phyloP scores from a whole-genome alignment of 2,797 vertebrate species.

The Hyperoplus lanceolatus region DNA sequence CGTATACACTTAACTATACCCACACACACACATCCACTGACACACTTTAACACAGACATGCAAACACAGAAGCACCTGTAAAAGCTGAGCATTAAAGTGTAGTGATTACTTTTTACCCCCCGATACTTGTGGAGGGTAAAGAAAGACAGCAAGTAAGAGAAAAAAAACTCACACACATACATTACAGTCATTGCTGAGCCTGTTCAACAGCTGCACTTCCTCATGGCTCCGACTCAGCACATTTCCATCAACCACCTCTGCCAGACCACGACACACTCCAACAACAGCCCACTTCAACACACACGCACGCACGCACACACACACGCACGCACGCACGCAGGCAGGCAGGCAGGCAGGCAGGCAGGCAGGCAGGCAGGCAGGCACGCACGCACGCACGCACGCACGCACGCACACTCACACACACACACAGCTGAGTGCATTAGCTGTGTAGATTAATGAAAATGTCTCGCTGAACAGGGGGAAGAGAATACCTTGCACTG shows the following conservation, averaged over 20 bases:
- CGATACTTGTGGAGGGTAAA: neutral
- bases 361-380: too few species aligned
- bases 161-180: conserved; percentile 23
- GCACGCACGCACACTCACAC: conserved; percentile 28
- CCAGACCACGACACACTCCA: conserved; percentile 96
- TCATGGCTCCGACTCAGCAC: conserved; percentile 94
- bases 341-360: too few species aligned
- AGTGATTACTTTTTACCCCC: conserved; percentile 32
- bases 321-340: conserved; percentile 5
- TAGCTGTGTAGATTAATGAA: conserved; percentile 94
- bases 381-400: conserved; percentile 26
- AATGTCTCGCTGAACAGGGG: conserved; percentile 90
- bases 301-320: too few species aligned
- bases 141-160: conserved; percentile 13
- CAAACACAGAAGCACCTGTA: conserved; percentile 56
- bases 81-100: conserved; percentile 34
- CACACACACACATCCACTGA: conserved; percentile 13
- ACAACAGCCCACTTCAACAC: conserved; percentile 90
- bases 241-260: conserved; percentile 92
- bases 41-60: conserved; percentile 19
- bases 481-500: conserved; percentile 87
- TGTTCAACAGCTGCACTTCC: conserved; percentile 93
- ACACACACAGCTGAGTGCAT: conserved; percentile 82
- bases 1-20: conserved; percentile 34
- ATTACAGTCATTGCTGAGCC: conserved; percentile 45